A percentile compares a stretch with the other conserved stretches of the same genome.
phyloP scores from a whole-genome alignment of 2,113 vertebrate species.

The Sylvicapra grimmia region DNA sequence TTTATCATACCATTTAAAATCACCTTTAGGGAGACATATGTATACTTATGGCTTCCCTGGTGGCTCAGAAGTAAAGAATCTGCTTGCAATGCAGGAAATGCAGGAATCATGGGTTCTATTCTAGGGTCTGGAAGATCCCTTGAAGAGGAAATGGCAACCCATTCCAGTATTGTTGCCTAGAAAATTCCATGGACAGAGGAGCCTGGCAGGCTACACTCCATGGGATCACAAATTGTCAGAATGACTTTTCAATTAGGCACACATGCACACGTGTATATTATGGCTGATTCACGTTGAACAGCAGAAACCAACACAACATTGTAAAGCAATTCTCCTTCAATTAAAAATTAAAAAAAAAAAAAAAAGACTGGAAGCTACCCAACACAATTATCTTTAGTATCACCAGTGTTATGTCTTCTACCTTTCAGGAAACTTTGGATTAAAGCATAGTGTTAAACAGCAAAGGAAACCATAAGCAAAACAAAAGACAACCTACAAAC shows the following conservation, averaged over 20 bases:
- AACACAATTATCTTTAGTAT: neutral
- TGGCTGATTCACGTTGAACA: neutral
- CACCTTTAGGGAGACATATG: neutral
- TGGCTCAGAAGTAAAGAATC: neutral
- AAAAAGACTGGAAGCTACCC: neutral
- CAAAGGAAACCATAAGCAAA: neutral
- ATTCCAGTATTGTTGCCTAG: neutral
- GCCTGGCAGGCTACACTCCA: neutral
- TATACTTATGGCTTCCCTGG: neutral
- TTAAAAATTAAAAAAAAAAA: neutral
- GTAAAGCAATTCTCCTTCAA: neutral
- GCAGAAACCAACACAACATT: neutral
- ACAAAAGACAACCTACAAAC: neutral
- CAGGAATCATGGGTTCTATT: neutral
- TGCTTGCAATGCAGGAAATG: neutral
- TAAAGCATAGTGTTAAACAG: neutral
- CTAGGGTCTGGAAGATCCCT: neutral
- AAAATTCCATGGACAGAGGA: neutral
- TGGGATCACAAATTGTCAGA: neutral
- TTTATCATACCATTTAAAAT: neutral
- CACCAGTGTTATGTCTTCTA: neutral
- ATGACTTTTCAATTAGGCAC: neutral
- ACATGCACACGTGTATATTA: neutral
- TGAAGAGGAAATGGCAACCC: neutral
- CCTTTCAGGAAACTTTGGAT: neutral